Percentiles rank a stretch among this genome's conserved stretches.
Evolutionary conservation across 2,113 vertebrate species (phyloP).

Genomic region (Percopsis transmontana): DNA sequence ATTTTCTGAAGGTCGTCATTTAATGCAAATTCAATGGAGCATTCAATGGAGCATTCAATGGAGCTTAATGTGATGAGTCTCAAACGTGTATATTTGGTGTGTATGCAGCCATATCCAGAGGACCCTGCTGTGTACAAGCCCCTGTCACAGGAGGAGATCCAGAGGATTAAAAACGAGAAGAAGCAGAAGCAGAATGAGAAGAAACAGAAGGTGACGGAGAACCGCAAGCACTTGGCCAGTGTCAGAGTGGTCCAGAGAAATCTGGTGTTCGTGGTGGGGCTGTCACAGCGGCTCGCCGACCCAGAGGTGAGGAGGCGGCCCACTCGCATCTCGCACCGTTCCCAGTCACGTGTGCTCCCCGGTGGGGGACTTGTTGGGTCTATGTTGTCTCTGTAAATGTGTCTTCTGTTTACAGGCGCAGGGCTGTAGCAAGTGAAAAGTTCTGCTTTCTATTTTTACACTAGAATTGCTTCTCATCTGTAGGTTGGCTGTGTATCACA

Average conservation of each 20-base stretch:
- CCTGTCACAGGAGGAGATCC: slow-evolving; percentile 97
- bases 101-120: slow-evolving; percentile 94
- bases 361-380: neutral
- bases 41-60: neutral
- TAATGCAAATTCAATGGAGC: too few relatives aligned
- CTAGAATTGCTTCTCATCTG: neutral
- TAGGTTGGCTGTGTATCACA: neutral
- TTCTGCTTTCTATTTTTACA: neutral
- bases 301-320: slow-evolving; percentile 85
- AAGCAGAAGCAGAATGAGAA: slow-evolving; percentile 99
- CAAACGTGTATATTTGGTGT: neutral
- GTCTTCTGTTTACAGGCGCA: neutral
- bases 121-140: slow-evolving; percentile 99
- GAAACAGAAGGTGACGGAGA: slow-evolving; percentile 99
- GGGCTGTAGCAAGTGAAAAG: neutral
- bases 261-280: slow-evolving; percentile 97
- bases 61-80: too few relatives aligned
- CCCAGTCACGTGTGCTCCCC: neutral
- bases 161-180: slow-evolving; percentile 99
- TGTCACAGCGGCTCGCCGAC: slow-evolving; percentile 96
- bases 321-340: neutral
- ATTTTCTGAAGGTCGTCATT: too few relatives aligned
- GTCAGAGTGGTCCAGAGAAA: slow-evolving; percentile 98
- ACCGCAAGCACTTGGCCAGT: slow-evolving; percentile 97
- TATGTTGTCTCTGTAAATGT: neutral